Base-by-base conservation (phyloP, 2,113 vertebrate species). In the Callaeas wilsoni region DNA sequence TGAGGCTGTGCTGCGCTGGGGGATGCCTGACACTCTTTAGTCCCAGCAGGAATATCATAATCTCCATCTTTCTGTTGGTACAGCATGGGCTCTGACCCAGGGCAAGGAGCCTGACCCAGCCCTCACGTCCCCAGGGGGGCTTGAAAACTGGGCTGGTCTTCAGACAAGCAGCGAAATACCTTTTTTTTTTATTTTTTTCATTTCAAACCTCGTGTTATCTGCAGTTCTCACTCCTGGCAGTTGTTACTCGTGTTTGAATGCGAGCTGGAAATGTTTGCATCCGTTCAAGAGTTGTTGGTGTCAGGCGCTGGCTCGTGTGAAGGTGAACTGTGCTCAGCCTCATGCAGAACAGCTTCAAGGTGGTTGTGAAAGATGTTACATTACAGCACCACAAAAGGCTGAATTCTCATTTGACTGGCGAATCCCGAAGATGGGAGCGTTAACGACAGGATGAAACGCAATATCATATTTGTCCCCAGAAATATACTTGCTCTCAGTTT, bases 401-500 rank as follows among this genome's bases (percentile, higher is more conserved):
- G 50, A 50, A 18, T 60, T 86, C 53, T 62, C 46, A 15, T 71
- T 91, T 82, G 67, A 6, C 42, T 87, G 91, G 60, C 13, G 57
- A 79, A 89, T 39, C 81, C 33, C 0, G 0, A 41, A 78, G 69
- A 70, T 41, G 50, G n/a, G 80, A 92, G 65, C 33, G 78, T 69
- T 96, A 94, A 94, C 0, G 41, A 59, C 67, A 64, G 73, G 84
- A 84, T 87, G 65, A 89, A 96, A 91, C 49, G 87, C 62, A 73
- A 4, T 64, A 79, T 89, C 21, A 1, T 87, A 56, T 82, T 95
- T 92, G 87, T 92, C 89, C 84, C 81, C 70, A 62, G 78, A 91
- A 94, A 87, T 75, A 47, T 1, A 63, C 87, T 93, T 94, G 56
- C 64, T 96, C 91, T 91, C 84, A 64, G 62, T 92, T 84, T 77